Percentiles rank a stretch among this genome's conserved stretches.
Evolutionary conservation across 2,797 vertebrate species (phyloP).

Genomic region (Caiman crocodilus): DNA sequence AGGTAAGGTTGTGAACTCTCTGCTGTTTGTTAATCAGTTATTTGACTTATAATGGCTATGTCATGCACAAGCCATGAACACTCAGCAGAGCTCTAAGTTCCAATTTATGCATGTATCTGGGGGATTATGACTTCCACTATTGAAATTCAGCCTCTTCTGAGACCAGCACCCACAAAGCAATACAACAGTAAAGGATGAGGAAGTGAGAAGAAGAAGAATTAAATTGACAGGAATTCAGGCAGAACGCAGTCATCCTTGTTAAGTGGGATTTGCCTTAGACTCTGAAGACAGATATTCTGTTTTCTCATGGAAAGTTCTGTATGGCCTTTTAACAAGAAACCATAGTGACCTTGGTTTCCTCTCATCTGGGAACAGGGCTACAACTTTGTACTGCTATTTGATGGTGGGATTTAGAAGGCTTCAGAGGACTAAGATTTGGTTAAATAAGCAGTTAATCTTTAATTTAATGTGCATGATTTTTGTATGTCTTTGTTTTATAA

Average conservation of each 20-base stretch:
- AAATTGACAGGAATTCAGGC: background rate
- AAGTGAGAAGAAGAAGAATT: background rate
- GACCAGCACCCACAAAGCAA: background rate
- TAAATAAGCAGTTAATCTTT: background rate
- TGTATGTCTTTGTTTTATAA: background rate
- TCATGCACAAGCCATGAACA: background rate
- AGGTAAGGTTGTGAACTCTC: background rate
- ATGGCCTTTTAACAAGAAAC: background rate
- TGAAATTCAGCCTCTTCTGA: background rate
- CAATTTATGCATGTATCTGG: accelerated
- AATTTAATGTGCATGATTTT: background rate
- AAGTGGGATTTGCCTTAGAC: background rate
- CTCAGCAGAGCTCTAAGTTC: background rate
- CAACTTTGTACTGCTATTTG: background rate
- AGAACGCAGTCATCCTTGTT: background rate
- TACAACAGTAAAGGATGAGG: background rate
- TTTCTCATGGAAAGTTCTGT: background rate
- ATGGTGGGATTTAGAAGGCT: background rate
- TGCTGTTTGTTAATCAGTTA: background rate
- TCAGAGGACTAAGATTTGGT: background rate
- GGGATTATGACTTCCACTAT: background rate
- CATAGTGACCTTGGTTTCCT: background rate
- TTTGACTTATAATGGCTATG: background rate
- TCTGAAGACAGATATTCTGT: background rate
- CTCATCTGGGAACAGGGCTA: background rate